Base-by-base conservation (phyloP, 2,113 vertebrate species). In the Uria lomvia region DNA sequence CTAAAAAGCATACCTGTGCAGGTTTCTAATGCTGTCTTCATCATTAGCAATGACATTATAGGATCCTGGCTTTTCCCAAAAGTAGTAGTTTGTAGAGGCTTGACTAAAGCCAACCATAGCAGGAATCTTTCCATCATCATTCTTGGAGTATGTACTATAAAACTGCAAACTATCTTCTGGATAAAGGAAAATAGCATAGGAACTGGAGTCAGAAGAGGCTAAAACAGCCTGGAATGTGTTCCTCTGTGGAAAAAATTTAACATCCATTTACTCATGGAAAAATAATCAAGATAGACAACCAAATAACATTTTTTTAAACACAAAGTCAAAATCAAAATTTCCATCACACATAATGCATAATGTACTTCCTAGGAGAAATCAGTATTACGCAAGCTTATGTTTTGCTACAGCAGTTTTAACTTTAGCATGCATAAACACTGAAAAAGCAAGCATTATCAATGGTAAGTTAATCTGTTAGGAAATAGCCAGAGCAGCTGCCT, bases 181-280 rank as follows among this genome's bases (percentile, higher is more conserved):
- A 74, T 99, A 99, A 43, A 99, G 98, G 92, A 99, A 97, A 94
- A 99, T 97, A 66, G 98, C 99, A 38, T 99, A 99, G 40, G 99
- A 99, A 90, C 96, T 97, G 13, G 97, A 98, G 21, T 98, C 98
- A 49, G 98, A 97, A 70, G 98, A 99, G 12, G 99, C 99, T 93
- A 99, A 91, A 70, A 99, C 98, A 92, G 99, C 97, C 97, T 99
- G 99, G 97, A 99, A 99, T 8, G 99, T 99, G 97, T 99, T 99
- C 96, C 98, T 99, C 99, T 99, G 97, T 71, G 62, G 67, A 73
- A 94, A 56, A 34, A 91, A 79, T n/a, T 73, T 24, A 93, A 84
- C 52, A 91, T 47, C 42, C 42, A 91, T 81, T 97, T 93, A 96
- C 15, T 92, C 21, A 59, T 2, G 1, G 50, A 86, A 92, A 96